These are phyloP conservation scores for Andrena chrysosceles DNA, from an alignment of 2,888 invertebrate species.

Conservation along the genomic window DNA sequence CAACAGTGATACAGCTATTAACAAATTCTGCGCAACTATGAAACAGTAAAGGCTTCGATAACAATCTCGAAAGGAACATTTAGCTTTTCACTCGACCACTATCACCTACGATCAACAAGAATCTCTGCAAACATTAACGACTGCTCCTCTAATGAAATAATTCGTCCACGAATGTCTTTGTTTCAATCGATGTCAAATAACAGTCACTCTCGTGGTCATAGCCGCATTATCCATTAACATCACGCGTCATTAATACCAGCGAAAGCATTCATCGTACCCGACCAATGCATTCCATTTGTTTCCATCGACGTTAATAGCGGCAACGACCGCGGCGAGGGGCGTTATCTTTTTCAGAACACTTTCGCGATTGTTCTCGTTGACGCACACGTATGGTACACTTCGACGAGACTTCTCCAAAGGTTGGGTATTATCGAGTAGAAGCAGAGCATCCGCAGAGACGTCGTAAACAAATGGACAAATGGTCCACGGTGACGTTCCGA, in stretches of 20 bases:
- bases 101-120: slow-evolving; percentile 31
- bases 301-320: neutral
- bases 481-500: neutral
- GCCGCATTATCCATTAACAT: slow-evolving; percentile 8
- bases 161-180: neutral
- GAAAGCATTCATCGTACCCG: neutral
- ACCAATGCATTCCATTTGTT: neutral
- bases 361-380: neutral
- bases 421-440: neutral
- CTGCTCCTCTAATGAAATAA: neutral
- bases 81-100: neutral
- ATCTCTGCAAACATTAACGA: slow-evolving; percentile 12
- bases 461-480: neutral
- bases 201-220: neutral
- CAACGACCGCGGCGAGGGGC: neutral
- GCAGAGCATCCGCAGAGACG: neutral
- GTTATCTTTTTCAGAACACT: neutral
- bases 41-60: slow-evolving; percentile 33
- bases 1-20: slow-evolving; percentile 41
- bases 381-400: neutral
- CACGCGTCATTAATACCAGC: neutral
- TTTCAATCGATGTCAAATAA: slow-evolving; percentile 39
- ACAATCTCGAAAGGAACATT: slow-evolving; percentile 20
- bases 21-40: slow-evolving; percentile 38
- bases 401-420: neutral